Evolutionary conservation across 2,797 vertebrate species (phyloP), one percentile per base, ranked within the genome.

Genomic region (Pseudomugil tenellus): DNA sequence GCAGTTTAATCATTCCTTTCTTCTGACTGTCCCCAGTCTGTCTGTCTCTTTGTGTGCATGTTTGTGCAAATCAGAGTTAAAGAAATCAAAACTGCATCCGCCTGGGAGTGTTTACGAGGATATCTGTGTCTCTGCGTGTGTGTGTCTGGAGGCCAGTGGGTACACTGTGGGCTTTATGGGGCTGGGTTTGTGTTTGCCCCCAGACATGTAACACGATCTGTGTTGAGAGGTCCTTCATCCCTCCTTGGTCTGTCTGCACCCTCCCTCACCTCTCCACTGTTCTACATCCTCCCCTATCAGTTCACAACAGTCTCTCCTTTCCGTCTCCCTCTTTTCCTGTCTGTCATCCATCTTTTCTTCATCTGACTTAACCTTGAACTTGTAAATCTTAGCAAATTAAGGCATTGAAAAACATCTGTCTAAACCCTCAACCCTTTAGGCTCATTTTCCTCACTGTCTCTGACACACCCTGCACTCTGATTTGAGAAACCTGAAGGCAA

Each of bases 181-280:
- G 71, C 58, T 79, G 65, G 69, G 58, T 70, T 74, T 66, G 51
- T 77, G 73, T 77, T 67, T 76, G 52, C 65, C 80, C 77, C 74
- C 64, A 86, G 66, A 79, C 79, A 34, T 4, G 89, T 84, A 91
- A 92, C 77, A 72, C 54, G 84, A 92, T 87, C 88, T 71, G 87
- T 81, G 84, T 88, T 14, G 19, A 73, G 75, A 54, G 80, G 72
- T 75, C 76, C 81, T 78, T 69, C 81, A 68, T 69, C 72, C 79
- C 63, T 83, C 58, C 76, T 73, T 54, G 74, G 81, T 86, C 82
- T 85, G 89, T 85, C 87, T 87, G 67, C 82, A 70, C 78, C 52
- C 76, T 58, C 63, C 73, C 72, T 79, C 58, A 64, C 66, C 39
- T 58, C 55, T 37, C 55, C 35, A 48, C 60, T 31, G 32, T 56